Base-by-base conservation (phyloP, 2,797 vertebrate genomes). In the Spheniscus humboldti region DNA sequence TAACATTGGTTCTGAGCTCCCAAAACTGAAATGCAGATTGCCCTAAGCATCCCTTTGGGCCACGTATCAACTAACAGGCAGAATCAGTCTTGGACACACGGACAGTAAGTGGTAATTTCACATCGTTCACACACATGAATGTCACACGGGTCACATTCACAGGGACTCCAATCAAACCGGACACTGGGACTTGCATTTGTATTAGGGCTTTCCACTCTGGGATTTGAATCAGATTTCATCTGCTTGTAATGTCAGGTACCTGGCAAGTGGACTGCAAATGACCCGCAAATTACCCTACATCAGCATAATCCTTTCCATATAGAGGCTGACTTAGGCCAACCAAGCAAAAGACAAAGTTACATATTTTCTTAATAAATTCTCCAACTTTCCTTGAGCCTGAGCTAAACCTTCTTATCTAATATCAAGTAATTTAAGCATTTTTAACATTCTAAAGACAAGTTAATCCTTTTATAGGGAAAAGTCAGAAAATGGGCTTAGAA, bases 401-500 rank as follows among this genome's bases (percentile, higher is more conserved):
- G 74, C 24, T 97, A 96, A 97, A 94, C 95, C 94, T 94, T 90
- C 96, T 96, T 95, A 96, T 95, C 95, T 91, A 76, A 80, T 87
- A 96, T 94, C 90, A 92, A 94, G 83, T 77, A 92, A 90, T 96
- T 89, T 93, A 95, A 92, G 74, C 94, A 96, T 97, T 97, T 97
- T 95, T 97, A 95, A 91, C 94, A 95, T 97, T 96, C 95, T 95
- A 95, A 95, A 80, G 90, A 83, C 91, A 94, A 82, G 80, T 89
- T 97, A 97, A 97, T 96, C 96, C 96, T 92, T 97, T 91, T 71
- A 53, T 39, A 92, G 18, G 48, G 31, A 90, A 95, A 97, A 97
- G 81, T 87, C 90, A 96, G 90, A 89, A 96, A 97, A 96, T 91
- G 94, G 96, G 60, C 90, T 97, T 96, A 96, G 94, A 96, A 95